Base-by-base conservation (phyloP, 2,113 vertebrate genomes). In the Cinclus cinclus region DNA sequence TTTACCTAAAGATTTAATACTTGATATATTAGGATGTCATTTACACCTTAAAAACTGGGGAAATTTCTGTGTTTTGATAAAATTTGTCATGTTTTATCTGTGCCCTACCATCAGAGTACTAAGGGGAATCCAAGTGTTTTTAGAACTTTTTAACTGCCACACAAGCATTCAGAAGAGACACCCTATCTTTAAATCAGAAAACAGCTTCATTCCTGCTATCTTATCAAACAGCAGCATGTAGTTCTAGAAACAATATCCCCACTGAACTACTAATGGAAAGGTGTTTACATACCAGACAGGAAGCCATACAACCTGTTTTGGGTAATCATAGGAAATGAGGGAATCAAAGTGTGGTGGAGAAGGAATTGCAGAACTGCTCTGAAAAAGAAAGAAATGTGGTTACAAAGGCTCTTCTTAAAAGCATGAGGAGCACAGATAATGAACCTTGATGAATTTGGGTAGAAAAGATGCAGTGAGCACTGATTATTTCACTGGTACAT, bases 141-240 rank as follows among this genome's bases (percentile, higher is more conserved):
- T 92, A 90, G 82, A 96, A 96, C 73, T 96, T 97, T 96, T 87
- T 69, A 92, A 90, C 95, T 92, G 79, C 90, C 89, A 90, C 91
- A 94, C 83, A 95, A 89, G 70, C 92, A 7, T 7, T 96, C 65
- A 77, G 74, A 79, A 86, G 63, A 92, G 89, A 95, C 94, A 94
- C 24, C 49, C 42, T 97, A 95, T 96, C 96, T 94, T 85, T 74
- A 95, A 95, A 97, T 97, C 97, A 92, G 94, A 96, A 97, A 95
- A 96, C 95, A 97, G 84, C 92, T 96, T 94, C 18, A 74, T 94
- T 91, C 74, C 63, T 83, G 37, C 79, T 96, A 94, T 97, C 96
- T 96, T 97, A 96, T 95, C 96, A 92, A 94, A 71, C 63, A 94
- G 74, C 79, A 91, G 63, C 88, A 78, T 10, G 30, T 80, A 94